Percentiles rank a stretch among this genome's conserved stretches.
These are phyloP conservation scores for Hymenopus coronatus DNA, from an alignment of 2,888 invertebrate species.

Conservation along the genomic window DNA sequence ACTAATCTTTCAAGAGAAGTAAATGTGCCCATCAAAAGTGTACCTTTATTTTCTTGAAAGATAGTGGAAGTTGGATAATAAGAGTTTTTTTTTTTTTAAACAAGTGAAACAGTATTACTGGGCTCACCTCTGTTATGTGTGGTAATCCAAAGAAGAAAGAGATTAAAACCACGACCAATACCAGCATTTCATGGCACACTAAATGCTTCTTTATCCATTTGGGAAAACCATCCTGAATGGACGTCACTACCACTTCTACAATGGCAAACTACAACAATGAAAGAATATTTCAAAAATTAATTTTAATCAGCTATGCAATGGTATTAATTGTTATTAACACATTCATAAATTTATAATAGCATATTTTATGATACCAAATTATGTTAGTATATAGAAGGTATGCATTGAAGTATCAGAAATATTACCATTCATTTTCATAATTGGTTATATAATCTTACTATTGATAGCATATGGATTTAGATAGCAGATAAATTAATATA, in stretches of 20 bases:
- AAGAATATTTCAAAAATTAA: background rate
- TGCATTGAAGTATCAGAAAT: background rate
- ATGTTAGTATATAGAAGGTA: background rate
- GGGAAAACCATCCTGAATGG: constrained; percentile 90
- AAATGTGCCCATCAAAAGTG: too few species aligned
- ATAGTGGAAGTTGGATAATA: too few species aligned
- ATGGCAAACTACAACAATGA: constrained; percentile 76
- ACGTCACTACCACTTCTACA: constrained; percentile 90
- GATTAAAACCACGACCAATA: constrained; percentile 75
- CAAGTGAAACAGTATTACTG: background rate
- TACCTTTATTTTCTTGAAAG: background rate
- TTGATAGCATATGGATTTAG: background rate
- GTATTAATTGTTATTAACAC: constrained; percentile 24
- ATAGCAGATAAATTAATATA: background rate
- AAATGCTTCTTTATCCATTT: constrained; percentile 78
- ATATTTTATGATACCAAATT: too few species aligned
- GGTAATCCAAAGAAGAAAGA: constrained; percentile 84
- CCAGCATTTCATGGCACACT: constrained; percentile 82
- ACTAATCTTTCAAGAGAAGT: too few species aligned
- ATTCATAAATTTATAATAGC: too few species aligned
- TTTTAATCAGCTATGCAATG: background rate
- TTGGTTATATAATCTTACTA: background rate
- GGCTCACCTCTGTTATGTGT: constrained; percentile 74
- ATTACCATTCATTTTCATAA: background rate
- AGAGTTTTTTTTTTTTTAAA: background rate